These are phyloP conservation scores for Zaprionus vittiger DNA, from an alignment of 1,140 invertebrate species.

Conservation along the genomic window DNA sequence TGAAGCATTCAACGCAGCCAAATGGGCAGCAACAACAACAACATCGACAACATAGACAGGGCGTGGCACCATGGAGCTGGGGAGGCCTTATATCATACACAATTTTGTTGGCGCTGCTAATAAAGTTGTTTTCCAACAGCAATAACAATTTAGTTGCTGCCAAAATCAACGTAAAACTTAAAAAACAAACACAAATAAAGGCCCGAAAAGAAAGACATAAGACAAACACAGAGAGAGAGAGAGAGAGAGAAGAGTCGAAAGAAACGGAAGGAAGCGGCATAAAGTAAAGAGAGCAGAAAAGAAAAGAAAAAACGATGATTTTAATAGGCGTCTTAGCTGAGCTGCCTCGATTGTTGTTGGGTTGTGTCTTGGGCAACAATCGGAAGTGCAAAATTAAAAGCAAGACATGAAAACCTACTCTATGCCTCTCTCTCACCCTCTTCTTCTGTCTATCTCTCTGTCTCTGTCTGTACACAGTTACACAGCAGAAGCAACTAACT, in stretches of 20 bases:
- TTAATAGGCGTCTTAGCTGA: conserved; percentile 46
- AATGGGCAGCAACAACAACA: conserved; percentile 14
- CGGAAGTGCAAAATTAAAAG: conserved; percentile 56
- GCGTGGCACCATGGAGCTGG: conserved; percentile 29
- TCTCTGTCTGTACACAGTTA: not conserved
- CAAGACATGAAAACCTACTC: conserved; percentile 30
- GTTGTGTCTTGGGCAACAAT: conserved; percentile 45
- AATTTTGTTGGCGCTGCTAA: conserved; percentile 45
- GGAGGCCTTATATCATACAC: conserved; percentile 44
- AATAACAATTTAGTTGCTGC: conserved; percentile 17
- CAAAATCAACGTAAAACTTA: conserved; percentile 33
- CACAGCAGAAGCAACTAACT: conserved; percentile 11
- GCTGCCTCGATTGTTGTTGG: conserved; percentile 4
- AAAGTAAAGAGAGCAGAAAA: conserved; percentile 34
- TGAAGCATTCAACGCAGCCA: conserved; percentile 39
- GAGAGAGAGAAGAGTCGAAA: not conserved
- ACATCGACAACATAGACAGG: conserved; percentile 14
- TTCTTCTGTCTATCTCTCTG: not conserved
- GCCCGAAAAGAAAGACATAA: conserved; percentile 7
- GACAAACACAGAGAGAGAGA: conserved; percentile 16
- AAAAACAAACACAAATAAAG: conserved; percentile 33
- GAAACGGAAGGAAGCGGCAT: conserved; percentile 20
- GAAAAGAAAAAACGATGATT: conserved; percentile 8
- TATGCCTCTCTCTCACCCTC: not conserved
- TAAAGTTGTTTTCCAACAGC: conserved; percentile 44